phyloP scores from a whole-genome alignment of 2,113 vertebrate genomes.

The Zosterops borbonicus region DNA sequence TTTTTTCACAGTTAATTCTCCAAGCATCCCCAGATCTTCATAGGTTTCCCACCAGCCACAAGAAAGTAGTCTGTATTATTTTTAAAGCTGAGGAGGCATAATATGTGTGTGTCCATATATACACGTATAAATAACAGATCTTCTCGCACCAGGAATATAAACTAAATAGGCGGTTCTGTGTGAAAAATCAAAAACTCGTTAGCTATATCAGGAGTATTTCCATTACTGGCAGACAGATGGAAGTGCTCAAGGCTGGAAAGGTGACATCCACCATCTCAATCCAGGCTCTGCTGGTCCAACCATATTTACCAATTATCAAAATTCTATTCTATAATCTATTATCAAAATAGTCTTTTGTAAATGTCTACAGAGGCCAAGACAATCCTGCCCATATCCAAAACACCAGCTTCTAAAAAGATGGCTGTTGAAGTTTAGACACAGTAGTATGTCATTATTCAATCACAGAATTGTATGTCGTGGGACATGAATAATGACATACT shows the following conservation, averaged over 20 bases:
- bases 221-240: neutral
- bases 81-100: neutral
- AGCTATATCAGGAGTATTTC: neutral
- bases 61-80: neutral
- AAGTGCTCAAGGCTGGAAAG: neutral
- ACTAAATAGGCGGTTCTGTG: neutral
- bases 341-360: neutral
- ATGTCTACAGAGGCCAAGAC: neutral
- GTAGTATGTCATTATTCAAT: neutral
- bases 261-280: neutral
- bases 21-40: neutral
- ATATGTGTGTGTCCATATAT: no score
- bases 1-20: neutral
- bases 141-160: neutral
- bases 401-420: neutral
- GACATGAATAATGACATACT: no score
- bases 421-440: neutral
- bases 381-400: neutral
- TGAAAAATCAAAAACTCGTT: neutral
- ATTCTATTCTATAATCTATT: neutral
- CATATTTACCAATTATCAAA: neutral
- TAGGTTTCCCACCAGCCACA: neutral
- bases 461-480: neutral
- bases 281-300: neutral
- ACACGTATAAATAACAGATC: neutral